Conservation (phyloP, 1,140 invertebrate species). For the Euschistus heros region DNA sequence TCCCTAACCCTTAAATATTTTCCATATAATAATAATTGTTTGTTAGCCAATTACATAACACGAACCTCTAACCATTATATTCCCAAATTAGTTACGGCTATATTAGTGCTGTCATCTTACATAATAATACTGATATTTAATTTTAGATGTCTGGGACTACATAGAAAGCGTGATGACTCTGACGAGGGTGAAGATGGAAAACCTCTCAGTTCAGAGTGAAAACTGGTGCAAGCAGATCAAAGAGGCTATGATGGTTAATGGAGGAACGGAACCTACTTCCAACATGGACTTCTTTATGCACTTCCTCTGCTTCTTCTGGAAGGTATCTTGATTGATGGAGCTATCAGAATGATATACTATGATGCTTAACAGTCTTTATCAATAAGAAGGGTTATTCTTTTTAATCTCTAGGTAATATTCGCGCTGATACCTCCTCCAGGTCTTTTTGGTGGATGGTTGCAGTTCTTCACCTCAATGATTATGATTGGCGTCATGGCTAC, state of each 20-base stretch:
- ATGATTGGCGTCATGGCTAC: constrained; percentile 49
- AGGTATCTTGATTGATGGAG: constrained; percentile 44
- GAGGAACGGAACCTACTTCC: constrained; percentile 47
- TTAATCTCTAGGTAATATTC: constrained; percentile 43
- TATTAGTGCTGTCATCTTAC: too few species aligned
- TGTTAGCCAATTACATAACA: too few species aligned
- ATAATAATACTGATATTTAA: too few species aligned
- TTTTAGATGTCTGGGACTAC: constrained; percentile 47
- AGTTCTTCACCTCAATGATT: constrained; percentile 44
- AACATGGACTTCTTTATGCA: constrained; percentile 84
- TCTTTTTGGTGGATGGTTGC: constrained; percentile 48
- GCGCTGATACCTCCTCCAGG: constrained; percentile 45
- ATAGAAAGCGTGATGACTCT: constrained; percentile 44
- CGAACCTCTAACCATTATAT: too few species aligned
- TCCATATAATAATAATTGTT: too few species aligned
- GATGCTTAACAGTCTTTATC: background rate
- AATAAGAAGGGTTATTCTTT: background rate
- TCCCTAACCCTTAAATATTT: too few species aligned
- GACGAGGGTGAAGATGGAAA: constrained; percentile 47
- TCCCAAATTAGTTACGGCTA: too few species aligned
- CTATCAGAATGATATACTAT: background rate
- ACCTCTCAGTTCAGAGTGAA: constrained; percentile 42
- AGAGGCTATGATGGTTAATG: constrained; percentile 52
- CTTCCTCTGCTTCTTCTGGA: constrained; percentile 95
- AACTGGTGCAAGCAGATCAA: constrained; percentile 47